Evolutionary conservation across 2,888 invertebrate species (phyloP).

Genomic region (Drosophila kokeensis): DNA sequence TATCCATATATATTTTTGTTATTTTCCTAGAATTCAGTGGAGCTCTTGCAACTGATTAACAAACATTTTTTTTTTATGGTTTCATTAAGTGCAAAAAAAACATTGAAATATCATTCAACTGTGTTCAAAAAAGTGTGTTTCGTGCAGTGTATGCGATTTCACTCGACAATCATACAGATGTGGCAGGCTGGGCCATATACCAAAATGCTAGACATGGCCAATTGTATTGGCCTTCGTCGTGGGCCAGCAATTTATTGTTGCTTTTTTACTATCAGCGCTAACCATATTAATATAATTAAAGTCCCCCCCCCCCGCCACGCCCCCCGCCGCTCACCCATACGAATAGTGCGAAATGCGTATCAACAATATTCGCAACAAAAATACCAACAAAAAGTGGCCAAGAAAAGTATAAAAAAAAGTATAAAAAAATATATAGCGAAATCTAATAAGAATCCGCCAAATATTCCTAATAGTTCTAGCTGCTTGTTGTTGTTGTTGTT

Average conservation of each 20-base stretch:
- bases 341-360: slow-evolving; percentile 66
- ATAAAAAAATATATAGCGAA: slow-evolving; percentile 3
- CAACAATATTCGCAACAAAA: slow-evolving; percentile 19
- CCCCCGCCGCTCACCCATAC: neutral
- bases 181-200: neutral
- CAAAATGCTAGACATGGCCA: slow-evolving; percentile 20
- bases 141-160: slow-evolving; percentile 5
- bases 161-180: slow-evolving; percentile 5
- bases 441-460: slow-evolving; percentile 33
- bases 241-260: slow-evolving; percentile 52
- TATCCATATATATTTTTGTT: too few species aligned
- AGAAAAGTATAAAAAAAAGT: neutral
- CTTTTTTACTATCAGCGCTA: slow-evolving; percentile 53
- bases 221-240: slow-evolving; percentile 48
- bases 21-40: too few species aligned
- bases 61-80: too few species aligned
- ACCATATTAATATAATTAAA: slow-evolving; percentile 69
- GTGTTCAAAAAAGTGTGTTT: too few species aligned
- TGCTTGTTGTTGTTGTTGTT: slow-evolving; percentile 2
- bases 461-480: slow-evolving; percentile 38
- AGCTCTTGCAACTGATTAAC: too few species aligned
- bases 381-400: slow-evolving; percentile 2
- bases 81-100: too few species aligned
- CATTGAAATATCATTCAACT: too few species aligned
- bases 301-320: neutral